Percentiles rank a stretch among this genome's conserved stretches.
Evolutionary conservation across 35 echinoderm and acorn worm genomes (phyloP).

Genomic region (Strongylocentrotus purpuratus): DNA sequence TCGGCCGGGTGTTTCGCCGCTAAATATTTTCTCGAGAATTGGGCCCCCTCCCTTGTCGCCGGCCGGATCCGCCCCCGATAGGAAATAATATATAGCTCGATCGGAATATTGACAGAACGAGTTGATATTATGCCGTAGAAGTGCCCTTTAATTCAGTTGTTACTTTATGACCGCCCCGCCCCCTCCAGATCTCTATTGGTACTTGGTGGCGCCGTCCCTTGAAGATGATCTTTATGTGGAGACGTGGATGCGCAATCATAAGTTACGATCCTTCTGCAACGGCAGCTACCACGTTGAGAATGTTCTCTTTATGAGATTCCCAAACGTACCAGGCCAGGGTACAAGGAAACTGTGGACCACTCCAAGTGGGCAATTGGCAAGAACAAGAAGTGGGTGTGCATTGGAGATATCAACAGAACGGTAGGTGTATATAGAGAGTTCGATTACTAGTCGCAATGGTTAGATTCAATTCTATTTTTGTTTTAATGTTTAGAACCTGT

Average conservation of each 20-base stretch:
- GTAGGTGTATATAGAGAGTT: not conserved
- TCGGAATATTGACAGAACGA: too few species aligned
- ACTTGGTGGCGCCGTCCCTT: not conserved
- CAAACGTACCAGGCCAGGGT: not conserved
- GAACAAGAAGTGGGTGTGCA: slow-evolving; percentile 43
- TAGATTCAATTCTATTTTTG: not conserved
- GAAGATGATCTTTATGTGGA: slow-evolving; percentile 14
- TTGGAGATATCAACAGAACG: slow-evolving; percentile 50
- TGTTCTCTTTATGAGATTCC: not conserved
- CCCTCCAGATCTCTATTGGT: slow-evolving; percentile 24
- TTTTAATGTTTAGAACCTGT: not conserved
- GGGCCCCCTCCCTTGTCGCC: too few species aligned
- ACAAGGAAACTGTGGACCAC: slow-evolving; percentile 13
- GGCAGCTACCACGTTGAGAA: slow-evolving; percentile 20
- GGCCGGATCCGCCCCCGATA: too few species aligned
- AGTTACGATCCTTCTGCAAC: slow-evolving; percentile 13
- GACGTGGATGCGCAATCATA: not conserved
- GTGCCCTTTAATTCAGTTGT: too few species aligned
- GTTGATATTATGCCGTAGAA: too few species aligned
- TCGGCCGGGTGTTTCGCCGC: too few species aligned
- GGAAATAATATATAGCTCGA: too few species aligned
- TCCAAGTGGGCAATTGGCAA: slow-evolving; percentile 27
- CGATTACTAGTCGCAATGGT: not conserved
- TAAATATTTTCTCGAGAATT: too few species aligned
- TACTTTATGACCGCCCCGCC: not conserved